Base-by-base conservation (phyloP, 1,140 invertebrate species). In the Tigriopus japonicus region DNA sequence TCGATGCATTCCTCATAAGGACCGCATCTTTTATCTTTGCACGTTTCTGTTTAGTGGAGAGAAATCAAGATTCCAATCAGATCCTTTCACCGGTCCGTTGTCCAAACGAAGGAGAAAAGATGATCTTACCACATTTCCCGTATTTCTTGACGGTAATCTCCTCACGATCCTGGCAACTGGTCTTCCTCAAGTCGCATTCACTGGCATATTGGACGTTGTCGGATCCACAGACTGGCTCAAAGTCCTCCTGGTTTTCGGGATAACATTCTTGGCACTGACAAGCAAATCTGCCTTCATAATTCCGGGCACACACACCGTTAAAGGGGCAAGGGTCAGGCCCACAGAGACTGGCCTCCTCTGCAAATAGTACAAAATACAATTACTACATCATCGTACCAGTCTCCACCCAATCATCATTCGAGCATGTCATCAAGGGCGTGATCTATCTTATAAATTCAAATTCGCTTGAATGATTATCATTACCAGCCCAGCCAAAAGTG, bases 321-420 rank as follows among this genome's bases (percentile, higher is more conserved):
- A 42, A 58, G 23, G 55, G 55, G 28, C 55, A 58, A 17, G 28
- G 28, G 15, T 58, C 21, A 14, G 13, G 28, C 17, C 55, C 55
- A 58, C 55, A 58, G 5, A 58, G 55, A 41, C 40, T 15, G 13
- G 55, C 55, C 12, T 58, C 55, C 55, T 58, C 55, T 49, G 45
- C 45, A 49, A 49, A 49, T 17, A 49, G 21, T 6, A 21, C n/a
- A 21, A 49, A 21, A 49, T 49, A 49, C n/a, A 21, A 49, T 17
- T 21, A 49, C n/a, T 49, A 21, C n/a, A 15, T 49, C 10, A 21
- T 17, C n/a, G 10, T 49, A 5, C n/a, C 6, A 21, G 45, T 6
- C n/a, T 17, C 21, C 21, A 10, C n/a, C 45, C 45, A 49, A 17
- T 49, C 21, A 21, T 49, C 45, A 49, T 2, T 21, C 21, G 21